Evolutionary conservation across 1,140 invertebrate species (phyloP), one percentile per base, ranked within the genome.

Genomic region (Meloidogyne chitwoodi): DNA sequence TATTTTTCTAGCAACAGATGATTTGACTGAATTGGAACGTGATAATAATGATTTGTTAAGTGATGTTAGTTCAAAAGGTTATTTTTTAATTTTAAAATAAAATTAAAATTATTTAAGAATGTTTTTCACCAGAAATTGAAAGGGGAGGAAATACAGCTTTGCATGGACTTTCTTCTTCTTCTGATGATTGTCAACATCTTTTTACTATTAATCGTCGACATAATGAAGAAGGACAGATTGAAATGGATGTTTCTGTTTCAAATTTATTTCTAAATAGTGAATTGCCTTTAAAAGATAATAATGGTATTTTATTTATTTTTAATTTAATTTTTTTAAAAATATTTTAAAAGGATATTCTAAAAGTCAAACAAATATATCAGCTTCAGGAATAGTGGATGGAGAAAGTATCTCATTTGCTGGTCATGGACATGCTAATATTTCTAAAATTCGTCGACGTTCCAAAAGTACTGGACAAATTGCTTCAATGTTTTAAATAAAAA

Each of bases 1-100:
- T 14, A 69, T 34, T 70, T 56, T 27, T 72, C n/a, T 11, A 72
- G 70, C 70, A 19, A 72, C 70, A n/a, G 44, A 44, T 11, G 70
- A 72, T 24, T 29, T 56, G n/a, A n/a, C n/a, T 56, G 44, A 62
- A 56, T 22, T 72, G n/a, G 70, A 72, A 24, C 41, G 63, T 56
- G 22, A 62, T n/a, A 72, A 72, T 31, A n/a, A 61, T 22, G 70
- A 72, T 29, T 56, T 72, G 31, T n/a, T 29, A 14, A 61, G 48
- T 56, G 48, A 72, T 31, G 14, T 48, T 48, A 72, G 70, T 29
- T 72, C 70, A 10, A 48, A 61, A 56, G 70, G 63, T 22, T 56
- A 63, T 31, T 31, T 31, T n/a, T n/a, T 31, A 3, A 27, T 14
- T 56, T 19, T 41, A 68, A 31, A 68, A 68, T 41, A 26, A 31